Conservation (phyloP, 2,888 invertebrate species). For the Mermis nigrescens region DNA sequence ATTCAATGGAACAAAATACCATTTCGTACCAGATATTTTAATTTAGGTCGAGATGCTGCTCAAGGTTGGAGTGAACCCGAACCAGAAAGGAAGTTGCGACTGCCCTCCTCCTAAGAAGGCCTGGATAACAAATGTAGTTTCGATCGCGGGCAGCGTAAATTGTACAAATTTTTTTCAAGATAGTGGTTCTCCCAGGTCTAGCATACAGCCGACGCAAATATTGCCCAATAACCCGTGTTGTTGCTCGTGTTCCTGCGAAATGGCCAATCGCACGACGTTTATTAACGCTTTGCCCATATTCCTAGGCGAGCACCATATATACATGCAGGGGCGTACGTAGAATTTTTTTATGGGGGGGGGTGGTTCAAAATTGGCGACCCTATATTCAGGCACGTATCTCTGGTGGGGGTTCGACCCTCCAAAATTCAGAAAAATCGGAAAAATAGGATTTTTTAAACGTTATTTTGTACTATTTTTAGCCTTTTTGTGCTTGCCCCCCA, state of each 20-base stretch:
- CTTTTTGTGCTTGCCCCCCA: no score
- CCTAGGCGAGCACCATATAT: no score
- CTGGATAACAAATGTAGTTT: constrained; percentile 22
- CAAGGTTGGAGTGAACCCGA: constrained; percentile 42
- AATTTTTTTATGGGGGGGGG: no score
- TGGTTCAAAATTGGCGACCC: no score
- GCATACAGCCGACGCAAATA: background rate
- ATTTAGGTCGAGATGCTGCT: constrained; percentile 39
- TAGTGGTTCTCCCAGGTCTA: constrained; percentile 12
- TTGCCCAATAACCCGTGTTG: background rate
- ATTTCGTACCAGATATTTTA: no score
- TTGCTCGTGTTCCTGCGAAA: background rate
- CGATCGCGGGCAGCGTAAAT: constrained; percentile 25
- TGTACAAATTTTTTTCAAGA: constrained; percentile 26
- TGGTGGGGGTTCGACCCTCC: no score
- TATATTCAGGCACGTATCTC: no score
- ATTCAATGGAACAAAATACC: no score
- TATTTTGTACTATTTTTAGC: no score
- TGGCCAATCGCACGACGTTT: background rate
- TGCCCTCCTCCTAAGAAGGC: constrained; percentile 18
- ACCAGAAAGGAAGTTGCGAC: constrained; percentile 28
- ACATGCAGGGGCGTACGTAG: no score
- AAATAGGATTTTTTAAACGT: no score
- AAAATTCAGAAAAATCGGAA: no score
- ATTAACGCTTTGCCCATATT: background rate